Conservation (phyloP, 2,113 vertebrate genomes). For the Smithornis capensis region DNA sequence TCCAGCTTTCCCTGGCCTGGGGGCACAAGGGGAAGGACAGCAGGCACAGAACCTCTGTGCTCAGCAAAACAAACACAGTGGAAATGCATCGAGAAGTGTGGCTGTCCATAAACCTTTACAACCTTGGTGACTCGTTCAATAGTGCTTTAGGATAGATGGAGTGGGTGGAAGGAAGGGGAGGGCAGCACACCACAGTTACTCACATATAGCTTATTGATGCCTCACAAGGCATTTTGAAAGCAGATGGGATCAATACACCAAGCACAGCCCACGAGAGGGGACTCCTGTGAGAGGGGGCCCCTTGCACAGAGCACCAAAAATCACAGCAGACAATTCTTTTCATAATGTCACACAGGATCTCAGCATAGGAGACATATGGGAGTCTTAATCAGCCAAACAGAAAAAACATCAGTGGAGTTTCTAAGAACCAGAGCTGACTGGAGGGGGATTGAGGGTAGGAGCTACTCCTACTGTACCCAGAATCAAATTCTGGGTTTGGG, state of each 20-base stretch:
- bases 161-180: background rate
- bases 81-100: background rate
- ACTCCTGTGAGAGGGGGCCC: background rate
- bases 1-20: background rate
- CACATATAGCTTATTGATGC: background rate
- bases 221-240: background rate
- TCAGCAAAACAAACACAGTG: background rate
- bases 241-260: accelerated
- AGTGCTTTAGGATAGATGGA: background rate
- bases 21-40: accelerated
- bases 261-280: background rate
- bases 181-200: background rate
- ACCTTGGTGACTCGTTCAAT: background rate
- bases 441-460: background rate
- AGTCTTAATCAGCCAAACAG: background rate
- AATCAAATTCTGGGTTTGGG: background rate
- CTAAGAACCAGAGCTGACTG: background rate
- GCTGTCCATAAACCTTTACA: background rate
- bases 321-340: background rate
- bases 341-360: background rate
- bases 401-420: background rate
- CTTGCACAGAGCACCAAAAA: background rate
- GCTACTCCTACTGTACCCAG: background rate
- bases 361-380: background rate
- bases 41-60: background rate